A percentile compares a stretch with the other conserved stretches of the same genome.
Evolutionary conservation across 1,140 invertebrate species (phyloP).

Genomic region (Sarcophaga peregrina): DNA sequence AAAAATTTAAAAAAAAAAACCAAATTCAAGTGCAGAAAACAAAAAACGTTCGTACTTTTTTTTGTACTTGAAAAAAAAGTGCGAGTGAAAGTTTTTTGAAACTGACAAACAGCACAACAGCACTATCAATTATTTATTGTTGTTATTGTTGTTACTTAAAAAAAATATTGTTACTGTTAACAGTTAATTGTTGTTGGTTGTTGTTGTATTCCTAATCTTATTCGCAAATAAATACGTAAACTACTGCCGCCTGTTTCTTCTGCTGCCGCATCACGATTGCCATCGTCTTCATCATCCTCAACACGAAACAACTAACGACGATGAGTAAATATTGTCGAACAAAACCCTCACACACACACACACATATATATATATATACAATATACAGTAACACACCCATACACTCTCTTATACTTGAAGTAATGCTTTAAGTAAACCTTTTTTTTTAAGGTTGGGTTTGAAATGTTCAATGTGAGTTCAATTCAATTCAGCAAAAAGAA

Average conservation of each 20-base stretch:
- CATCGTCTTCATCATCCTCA: conserved; percentile 7
- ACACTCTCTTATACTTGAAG: no score
- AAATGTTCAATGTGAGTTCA: conserved; percentile 20
- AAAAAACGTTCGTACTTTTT: background rate
- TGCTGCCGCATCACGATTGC: no score
- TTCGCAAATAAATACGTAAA: conserved; percentile 11
- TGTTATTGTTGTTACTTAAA: no score
- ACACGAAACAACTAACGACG: background rate
- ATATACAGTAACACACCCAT: no score
- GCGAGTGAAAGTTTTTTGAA: conserved; percentile 31
- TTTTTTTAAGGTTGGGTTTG: conserved; percentile 32
- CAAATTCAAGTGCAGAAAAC: background rate
- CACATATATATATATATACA: no score
- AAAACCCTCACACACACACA: background rate
- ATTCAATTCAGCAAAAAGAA: background rate
- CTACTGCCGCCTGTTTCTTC: background rate
- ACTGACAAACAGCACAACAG: no score
- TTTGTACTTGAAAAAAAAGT: conserved; percentile 7
- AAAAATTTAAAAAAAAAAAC: background rate
- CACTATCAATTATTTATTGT: no score
- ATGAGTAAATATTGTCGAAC: background rate
- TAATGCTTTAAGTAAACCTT: no score
- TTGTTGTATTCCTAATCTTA: conserved; percentile 35
- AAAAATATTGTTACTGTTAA: no score
- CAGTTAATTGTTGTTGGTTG: background rate